Conservation (phyloP, 1,140 invertebrate species). For the Triops longicaudatus region DNA sequence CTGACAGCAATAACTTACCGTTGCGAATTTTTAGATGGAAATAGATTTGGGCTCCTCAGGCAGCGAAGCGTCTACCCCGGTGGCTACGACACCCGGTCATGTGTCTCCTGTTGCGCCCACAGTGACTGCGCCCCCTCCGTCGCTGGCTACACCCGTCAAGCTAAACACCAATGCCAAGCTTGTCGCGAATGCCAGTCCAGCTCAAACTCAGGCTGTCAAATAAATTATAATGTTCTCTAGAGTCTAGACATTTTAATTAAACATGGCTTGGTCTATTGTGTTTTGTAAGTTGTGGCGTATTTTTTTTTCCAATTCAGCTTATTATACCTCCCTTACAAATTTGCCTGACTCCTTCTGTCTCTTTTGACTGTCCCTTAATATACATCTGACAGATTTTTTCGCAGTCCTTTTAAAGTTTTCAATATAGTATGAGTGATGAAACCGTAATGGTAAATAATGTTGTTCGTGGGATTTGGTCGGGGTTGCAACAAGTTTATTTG, state of each 20-base stretch:
- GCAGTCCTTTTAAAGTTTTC: neutral
- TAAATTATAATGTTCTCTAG: neutral
- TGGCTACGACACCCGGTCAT: neutral
- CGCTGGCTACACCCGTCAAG: neutral
- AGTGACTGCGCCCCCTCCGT: neutral
- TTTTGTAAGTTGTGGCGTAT: neutral
- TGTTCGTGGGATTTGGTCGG: neutral
- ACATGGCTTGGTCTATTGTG: neutral
- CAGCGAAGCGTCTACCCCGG: neutral
- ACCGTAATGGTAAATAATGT: neutral
- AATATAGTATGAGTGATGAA: slow-evolving; percentile 1
- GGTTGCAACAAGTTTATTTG: slow-evolving; percentile 2
- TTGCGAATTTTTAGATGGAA: neutral
- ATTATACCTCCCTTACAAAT: neutral
- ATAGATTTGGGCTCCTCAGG: slow-evolving; percentile 6
- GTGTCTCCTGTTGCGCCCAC: slow-evolving; percentile 1
- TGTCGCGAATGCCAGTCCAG: neutral
- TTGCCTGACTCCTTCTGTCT: neutral
- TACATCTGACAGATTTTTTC: no score
- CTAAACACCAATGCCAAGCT: neutral
- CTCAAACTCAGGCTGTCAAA: neutral
- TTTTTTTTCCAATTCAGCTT: neutral
- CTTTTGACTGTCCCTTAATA: neutral
- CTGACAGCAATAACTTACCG: no score
- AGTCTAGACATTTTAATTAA: neutral